Evolutionary conservation across 1,140 invertebrate species (phyloP), one percentile per base, ranked within the genome.

Genomic region (Scaptomyza graminum): DNA sequence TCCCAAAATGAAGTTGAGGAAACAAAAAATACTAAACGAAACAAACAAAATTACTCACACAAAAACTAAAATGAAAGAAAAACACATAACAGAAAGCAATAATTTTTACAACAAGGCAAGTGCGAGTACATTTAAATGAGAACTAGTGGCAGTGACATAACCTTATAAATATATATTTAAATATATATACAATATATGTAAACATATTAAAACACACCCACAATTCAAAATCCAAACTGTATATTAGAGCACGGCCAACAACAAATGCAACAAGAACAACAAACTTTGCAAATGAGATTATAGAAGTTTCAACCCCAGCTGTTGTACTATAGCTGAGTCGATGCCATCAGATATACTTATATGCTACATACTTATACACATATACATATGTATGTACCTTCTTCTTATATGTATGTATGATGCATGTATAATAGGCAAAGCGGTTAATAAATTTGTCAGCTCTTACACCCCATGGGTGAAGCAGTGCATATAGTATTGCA

Each of bases 401-500:
- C 2, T 22, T 1, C 18, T 22, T 22, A 22, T 22, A 37, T 47
- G 50, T 28, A 74, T 18, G 61, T 57, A 59, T 13, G 71, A 63
- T 37, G 28, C 37, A 65, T 28, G 59, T 41, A 49, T 55, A n/a
- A 43, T 57, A 74, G 63, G 39, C 28, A 52, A 41, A 64, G 66
- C 64, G 74, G 74, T 68, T 71, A 74, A 66, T 57, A 69, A 81
- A 56, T 84, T 55, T 84, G 62, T 84, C 74, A 78, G 82, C 81
- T 82, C 78, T 74, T 88, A 78, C 83, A 85, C 82, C 82, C 82
- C 78, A 85, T 85, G 82, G 82, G 82, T 84, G 80, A 77, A 76
- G 81, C 68, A 85, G 81, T 87, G 78, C 78, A 81, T 59, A 54
- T 28, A 50, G 47, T 41, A 74, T 66, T 84, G 81, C 82, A 88